phyloP scores from a whole-genome alignment of 2,113 vertebrate species.

The Coracopsis vasa region DNA sequence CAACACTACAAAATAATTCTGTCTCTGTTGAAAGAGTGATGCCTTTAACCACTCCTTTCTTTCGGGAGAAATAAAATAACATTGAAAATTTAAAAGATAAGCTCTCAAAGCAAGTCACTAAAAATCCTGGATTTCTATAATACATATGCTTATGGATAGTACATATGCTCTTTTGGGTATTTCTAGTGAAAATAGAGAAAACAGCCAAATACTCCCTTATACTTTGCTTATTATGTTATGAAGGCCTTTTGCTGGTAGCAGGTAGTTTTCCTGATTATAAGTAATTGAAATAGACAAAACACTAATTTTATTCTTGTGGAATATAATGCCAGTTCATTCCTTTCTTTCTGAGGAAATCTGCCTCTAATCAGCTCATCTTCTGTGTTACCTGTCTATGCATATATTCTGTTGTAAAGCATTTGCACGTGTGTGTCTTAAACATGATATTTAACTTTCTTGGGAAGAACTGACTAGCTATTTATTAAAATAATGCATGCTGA shows the following conservation, averaged over 20 bases:
- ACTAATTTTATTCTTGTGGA: not conserved
- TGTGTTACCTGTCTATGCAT: not conserved
- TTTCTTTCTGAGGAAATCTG: not conserved
- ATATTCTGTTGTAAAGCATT: not conserved
- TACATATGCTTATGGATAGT: not conserved
- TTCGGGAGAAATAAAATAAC: not conserved
- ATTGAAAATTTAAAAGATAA: not conserved
- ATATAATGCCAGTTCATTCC: not conserved
- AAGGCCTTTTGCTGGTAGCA: not conserved
- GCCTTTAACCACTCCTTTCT: not conserved
- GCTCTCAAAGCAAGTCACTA: not conserved
- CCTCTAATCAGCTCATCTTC: not conserved
- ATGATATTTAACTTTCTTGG: not conserved
- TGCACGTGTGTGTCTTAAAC: not conserved
- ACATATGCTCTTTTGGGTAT: not conserved
- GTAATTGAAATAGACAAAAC: not conserved
- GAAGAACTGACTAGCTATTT: not conserved
- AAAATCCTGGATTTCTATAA: not conserved
- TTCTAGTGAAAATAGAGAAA: not conserved
- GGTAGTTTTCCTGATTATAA: not conserved
- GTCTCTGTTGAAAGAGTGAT: not conserved
- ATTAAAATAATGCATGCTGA: not conserved
- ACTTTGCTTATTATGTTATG: not conserved
- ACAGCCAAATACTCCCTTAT: not conserved
- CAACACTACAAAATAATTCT: not conserved